Base-by-base conservation (phyloP, 2,797 vertebrate species). In the Ambastaia sidthimunki region DNA sequence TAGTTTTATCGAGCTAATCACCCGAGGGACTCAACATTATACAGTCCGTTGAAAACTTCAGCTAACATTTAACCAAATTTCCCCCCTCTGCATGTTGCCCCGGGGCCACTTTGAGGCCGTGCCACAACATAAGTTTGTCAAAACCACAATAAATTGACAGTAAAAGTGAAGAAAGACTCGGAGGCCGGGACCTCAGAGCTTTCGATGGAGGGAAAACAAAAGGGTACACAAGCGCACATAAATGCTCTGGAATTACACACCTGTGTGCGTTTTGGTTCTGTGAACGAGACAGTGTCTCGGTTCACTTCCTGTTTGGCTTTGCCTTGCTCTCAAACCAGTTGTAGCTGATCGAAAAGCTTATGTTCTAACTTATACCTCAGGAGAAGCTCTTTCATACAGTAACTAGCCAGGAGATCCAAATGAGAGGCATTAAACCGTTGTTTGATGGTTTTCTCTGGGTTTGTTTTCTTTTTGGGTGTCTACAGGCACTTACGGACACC, bases 61-160 rank as follows among this genome's bases (percentile, higher is more conserved):
- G 31, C 62, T 54, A 25, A 76, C 66, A 55, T 48, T 67, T 54
- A 67, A 76, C 62, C 34, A 50, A 0, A 1, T 50, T 74, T 52
- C 34, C 28, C 54, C 4, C 7, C 62, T 62, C n/a, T 62, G 23
- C 23, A 48, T 21, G 19, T 55, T 3, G 37, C 48, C 62, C 19
- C 15, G 50, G 62, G 74, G 50, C 74, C 10, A 47, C 65, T 68
- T 68, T 23, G 7, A n/a, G n/a, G 37, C 37, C 2, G 7, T 25
- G 21, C 6, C 1, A 10, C 16, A 15, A 44, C 16, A 67, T 76
- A 67, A 41, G 19, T 68, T 68, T 16, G 34, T 31, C 52, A 47
- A 57, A 28, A 68, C 41, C 16, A 31, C 34, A 19, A 19, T 57
- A 68, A 68, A 59, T 52, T 19, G 37, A 47, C 28, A 21, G 4